Evolutionary conservation across 1,140 invertebrate genomes (phyloP), one percentile per base, ranked within the genome.

Genomic region (Phymorhynchus buccinoides): DNA sequence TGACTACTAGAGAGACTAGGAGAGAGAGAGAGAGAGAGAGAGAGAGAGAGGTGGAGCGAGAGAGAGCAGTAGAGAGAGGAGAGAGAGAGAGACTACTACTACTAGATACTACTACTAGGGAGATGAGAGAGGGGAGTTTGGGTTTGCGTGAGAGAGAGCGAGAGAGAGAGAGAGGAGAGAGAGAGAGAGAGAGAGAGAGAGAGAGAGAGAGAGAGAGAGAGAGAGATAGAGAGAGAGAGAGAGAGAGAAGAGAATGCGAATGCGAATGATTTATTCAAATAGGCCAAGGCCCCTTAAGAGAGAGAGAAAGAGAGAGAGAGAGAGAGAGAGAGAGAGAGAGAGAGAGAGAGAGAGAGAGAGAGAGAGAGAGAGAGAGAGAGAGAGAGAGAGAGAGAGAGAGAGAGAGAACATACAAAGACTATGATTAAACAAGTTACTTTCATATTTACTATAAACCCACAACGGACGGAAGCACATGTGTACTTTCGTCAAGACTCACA

Each of bases 331-430:
- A 35, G 75, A 9, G 42, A 35, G 75, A 4, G 27, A 27, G n/a
- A 37, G 37, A 41, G 37, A 42, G 37, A 32, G 42, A 1, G 22
- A 37, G 35, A 4, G 35, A 32, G 0, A 37, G 41, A 35, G 73
- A 39, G 73, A 2, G 41, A 77, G n/a, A 77, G 41, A 42, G 73
- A 77, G 35, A 42, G 22, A 22, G 27, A 22, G 41, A 77, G 35
- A 77, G 41, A 80, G 22, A 42, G 32, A 42, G 32, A 80, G 35
- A 42, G 39, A 42, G 78, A 80, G 35, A 80, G 75, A 80, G 16
- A 42, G 39, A 42, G 78, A 80, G 78, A 80, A n/a, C n/a, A n/a
- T n/a, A n/a, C n/a, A n/a, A n/a, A n/a, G n/a, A n/a, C n/a, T n/a
- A n/a, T n/a, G n/a, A n/a, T n/a, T n/a, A n/a, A n/a, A 7, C 14